These are phyloP conservation scores for Actinemys pallida DNA, from an alignment of 2,113 vertebrate genomes.

Conservation along the genomic window DNA sequence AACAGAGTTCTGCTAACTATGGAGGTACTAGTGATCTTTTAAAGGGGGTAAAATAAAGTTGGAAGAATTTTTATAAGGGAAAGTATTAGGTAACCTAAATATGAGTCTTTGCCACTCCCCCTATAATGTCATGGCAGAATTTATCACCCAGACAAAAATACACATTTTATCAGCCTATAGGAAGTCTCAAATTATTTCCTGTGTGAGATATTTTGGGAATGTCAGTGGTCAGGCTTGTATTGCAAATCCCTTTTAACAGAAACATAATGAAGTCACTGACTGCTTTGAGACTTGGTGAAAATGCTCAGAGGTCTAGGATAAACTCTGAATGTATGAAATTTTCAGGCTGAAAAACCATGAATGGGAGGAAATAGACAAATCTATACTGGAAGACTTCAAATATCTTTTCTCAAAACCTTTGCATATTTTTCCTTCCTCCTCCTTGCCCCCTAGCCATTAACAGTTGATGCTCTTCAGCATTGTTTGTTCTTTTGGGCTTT, in stretches of 20 bases:
- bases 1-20: not conserved
- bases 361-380: not conserved
- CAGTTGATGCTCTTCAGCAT: not conserved
- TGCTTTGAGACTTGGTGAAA: not conserved
- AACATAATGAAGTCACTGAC: not conserved
- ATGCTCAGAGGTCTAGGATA: not conserved
- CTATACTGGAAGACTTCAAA: slow-evolving; percentile 1
- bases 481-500: slow-evolving; percentile 15
- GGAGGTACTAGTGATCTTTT: not conserved
- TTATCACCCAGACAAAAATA: not conserved
- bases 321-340: not conserved
- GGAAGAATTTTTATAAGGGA: not conserved
- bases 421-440: not conserved
- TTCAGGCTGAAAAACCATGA: slow-evolving; percentile 3
- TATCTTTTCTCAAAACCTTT: slow-evolving; percentile 6
- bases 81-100: not conserved
- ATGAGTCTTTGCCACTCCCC: rapidly evolving
- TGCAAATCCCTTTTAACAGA: not conserved
- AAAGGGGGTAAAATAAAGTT: not conserved
- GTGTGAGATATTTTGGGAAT: rapidly evolving
- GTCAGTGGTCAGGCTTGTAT: not conserved
- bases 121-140: not conserved
- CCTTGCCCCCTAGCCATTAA: not conserved
- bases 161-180: not conserved
- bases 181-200: not conserved